Evolutionary conservation across 2,113 vertebrate genomes (phyloP).

Genomic region (Semnornis frantzii): DNA sequence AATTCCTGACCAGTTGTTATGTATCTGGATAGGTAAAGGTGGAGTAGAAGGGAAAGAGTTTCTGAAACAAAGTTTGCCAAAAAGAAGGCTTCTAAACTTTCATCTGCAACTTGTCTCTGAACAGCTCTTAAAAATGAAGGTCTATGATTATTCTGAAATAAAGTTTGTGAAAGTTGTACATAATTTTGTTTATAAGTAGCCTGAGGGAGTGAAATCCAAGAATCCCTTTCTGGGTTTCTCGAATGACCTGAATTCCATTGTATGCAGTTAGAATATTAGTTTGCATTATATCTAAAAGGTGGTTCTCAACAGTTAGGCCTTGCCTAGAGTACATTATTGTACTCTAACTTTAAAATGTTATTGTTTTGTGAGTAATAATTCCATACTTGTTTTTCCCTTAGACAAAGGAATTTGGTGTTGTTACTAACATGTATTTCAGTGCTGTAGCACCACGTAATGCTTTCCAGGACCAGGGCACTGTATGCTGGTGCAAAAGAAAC

Average conservation of each 20-base stretch:
- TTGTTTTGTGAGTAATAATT: background rate
- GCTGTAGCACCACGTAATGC: background rate
- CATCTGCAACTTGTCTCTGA: slow-evolving; percentile 35
- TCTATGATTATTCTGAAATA: slow-evolving; percentile 41
- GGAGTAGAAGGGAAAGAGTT: background rate
- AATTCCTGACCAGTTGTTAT: background rate
- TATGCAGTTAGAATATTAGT: slow-evolving; percentile 64
- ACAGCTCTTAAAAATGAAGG: slow-evolving; percentile 24
- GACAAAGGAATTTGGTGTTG: background rate
- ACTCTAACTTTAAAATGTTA: slow-evolving; percentile 21
- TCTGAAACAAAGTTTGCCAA: background rate
- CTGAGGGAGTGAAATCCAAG: slow-evolving; percentile 54
- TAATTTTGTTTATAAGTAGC: slow-evolving; percentile 66
- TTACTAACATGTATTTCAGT: background rate
- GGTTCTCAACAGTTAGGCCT: slow-evolving; percentile 53
- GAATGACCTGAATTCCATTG: slow-evolving; percentile 56
- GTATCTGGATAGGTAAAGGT: background rate
- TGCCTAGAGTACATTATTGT: slow-evolving; percentile 45
- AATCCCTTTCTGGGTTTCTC: slow-evolving; percentile 60
- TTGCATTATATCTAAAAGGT: slow-evolving; percentile 52
- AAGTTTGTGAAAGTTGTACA: slow-evolving; percentile 44
- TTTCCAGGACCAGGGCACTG: background rate
- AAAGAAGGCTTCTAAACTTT: background rate
- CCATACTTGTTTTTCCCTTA: background rate
- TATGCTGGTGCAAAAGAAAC: background rate